A percentile compares a stretch with the other conserved stretches of the same genome.
These are phyloP conservation scores for Deroptyus accipitrinus DNA, from an alignment of 2,113 vertebrate species.

Conservation along the genomic window DNA sequence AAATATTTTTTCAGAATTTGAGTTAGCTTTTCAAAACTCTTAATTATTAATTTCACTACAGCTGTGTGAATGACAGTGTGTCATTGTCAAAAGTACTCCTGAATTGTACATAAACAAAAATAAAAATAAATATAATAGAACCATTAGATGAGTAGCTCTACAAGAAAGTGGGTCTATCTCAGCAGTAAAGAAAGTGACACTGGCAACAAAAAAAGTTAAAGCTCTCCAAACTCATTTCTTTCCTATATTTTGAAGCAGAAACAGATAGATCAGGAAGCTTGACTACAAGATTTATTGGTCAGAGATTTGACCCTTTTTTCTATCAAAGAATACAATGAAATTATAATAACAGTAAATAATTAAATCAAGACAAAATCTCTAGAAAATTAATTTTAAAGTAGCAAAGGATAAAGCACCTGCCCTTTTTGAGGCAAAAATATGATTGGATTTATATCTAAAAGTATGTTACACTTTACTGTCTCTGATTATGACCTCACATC, in stretches of 20 bases:
- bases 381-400: neutral
- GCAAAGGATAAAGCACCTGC: neutral
- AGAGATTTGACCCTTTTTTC: neutral
- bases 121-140: neutral
- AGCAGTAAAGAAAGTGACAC: neutral
- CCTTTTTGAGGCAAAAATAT: neutral
- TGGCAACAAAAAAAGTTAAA: neutral
- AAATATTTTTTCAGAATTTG: neutral
- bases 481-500: conserved; percentile 15
- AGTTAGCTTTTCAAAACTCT: neutral
- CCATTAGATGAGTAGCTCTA: neutral
- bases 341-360: neutral
- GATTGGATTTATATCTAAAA: neutral
- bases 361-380: neutral
- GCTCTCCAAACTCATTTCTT: neutral
- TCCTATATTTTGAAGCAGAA: neutral
- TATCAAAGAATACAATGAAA: neutral
- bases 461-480: neutral
- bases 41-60: neutral
- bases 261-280: neutral
- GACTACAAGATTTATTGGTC: neutral
- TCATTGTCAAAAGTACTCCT: neutral
- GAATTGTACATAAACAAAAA: neutral
- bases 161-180: neutral
- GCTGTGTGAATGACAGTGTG: neutral